phyloP scores from a whole-genome alignment of 2,113 vertebrate genomes.

The Telmatochromis sp. region DNA sequence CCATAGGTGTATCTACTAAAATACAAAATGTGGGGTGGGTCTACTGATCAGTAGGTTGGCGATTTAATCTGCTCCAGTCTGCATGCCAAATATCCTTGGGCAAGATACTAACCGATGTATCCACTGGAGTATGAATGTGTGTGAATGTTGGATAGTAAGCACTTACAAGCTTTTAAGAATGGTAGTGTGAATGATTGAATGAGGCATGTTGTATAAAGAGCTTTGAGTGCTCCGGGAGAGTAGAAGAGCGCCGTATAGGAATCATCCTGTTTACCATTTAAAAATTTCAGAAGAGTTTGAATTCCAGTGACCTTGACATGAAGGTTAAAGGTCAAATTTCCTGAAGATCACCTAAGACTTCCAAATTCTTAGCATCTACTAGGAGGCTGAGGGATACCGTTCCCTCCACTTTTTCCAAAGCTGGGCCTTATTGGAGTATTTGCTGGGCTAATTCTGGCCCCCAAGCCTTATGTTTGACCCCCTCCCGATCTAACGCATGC shows the following conservation, averaged over 20 bases:
- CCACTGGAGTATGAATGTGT: neutral
- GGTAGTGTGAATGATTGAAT: neutral
- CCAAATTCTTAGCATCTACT: neutral
- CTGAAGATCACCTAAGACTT: neutral
- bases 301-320: neutral
- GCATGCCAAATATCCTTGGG: neutral
- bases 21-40: neutral
- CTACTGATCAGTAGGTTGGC: neutral
- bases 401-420: rapidly evolving
- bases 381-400: neutral
- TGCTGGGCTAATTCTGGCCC: rapidly evolving
- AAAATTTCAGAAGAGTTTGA: neutral
- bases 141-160: neutral
- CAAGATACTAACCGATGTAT: neutral
- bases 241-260: rapidly evolving
- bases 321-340: neutral
- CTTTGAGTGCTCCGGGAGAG: neutral
- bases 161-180: neutral
- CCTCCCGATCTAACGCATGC: rapidly evolving
- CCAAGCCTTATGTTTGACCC: neutral
- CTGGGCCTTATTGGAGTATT: neutral
- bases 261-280: neutral
- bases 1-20: rapidly evolving
- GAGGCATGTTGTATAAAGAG: neutral
- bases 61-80: neutral